These are phyloP conservation scores for Luperina nickerlii DNA, from an alignment of 2,888 invertebrate species.

Conservation along the genomic window DNA sequence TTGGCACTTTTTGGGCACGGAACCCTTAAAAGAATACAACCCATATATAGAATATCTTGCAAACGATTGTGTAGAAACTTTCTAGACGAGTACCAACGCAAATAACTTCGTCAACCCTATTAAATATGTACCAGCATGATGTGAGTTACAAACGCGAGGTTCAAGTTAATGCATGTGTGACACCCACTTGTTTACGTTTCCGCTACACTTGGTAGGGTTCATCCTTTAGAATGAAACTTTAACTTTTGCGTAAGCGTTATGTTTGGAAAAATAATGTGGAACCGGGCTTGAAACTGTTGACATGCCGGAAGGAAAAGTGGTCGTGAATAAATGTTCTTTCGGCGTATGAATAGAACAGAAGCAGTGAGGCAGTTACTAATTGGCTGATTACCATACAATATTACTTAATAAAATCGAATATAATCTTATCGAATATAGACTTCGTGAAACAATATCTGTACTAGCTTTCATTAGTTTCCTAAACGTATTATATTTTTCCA, in stretches of 20 bases:
- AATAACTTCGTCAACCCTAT: slow-evolving; percentile 52
- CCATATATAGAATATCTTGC: slow-evolving; percentile 14
- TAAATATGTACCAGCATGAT: slow-evolving; percentile 51
- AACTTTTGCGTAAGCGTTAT: slow-evolving; percentile 38
- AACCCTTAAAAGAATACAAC: neutral
- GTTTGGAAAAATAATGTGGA: neutral
- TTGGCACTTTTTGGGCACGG: neutral
- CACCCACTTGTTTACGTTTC: slow-evolving; percentile 56
- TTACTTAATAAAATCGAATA: no score
- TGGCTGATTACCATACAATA: neutral
- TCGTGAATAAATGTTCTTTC: neutral
- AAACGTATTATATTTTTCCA: no score
- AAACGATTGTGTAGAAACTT: slow-evolving; percentile 43
- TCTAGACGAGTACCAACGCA: slow-evolving; percentile 23
- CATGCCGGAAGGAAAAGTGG: neutral
- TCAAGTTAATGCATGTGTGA: slow-evolving; percentile 55
- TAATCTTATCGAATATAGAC: no score
- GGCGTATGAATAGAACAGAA: neutral
- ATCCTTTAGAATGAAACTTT: slow-evolving; percentile 46
- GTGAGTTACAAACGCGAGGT: slow-evolving; percentile 34
- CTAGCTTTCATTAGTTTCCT: no score
- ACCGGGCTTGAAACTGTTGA: no score
- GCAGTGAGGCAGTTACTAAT: neutral
- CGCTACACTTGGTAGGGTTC: slow-evolving; percentile 34
- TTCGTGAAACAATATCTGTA: no score